A percentile compares a stretch with the other conserved stretches of the same genome.
Conservation (phyloP, 2,113 vertebrate species). For the Saimiri boliviensis region DNA sequence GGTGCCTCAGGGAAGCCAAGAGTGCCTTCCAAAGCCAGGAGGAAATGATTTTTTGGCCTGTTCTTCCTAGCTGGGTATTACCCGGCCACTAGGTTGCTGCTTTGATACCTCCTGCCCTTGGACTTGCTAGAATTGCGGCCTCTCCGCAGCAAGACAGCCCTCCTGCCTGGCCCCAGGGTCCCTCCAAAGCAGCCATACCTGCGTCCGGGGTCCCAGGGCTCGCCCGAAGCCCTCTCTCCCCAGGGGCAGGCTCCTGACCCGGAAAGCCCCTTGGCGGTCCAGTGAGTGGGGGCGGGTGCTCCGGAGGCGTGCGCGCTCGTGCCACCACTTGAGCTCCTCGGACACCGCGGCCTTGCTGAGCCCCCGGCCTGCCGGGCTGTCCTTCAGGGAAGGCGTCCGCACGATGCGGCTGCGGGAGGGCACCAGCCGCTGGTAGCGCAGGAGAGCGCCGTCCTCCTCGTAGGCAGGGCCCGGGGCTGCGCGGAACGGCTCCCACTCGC, state of each 20-base stretch:
- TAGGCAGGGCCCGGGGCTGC: conserved; percentile 59
- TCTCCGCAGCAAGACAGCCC: neutral
- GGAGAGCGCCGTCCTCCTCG: conserved; percentile 68
- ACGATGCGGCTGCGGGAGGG: conserved; percentile 85
- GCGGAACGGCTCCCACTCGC: conserved; percentile 63
- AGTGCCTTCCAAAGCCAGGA: neutral
- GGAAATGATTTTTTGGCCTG: neutral
- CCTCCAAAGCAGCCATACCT: conserved; percentile 39
- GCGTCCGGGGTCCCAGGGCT: conserved; percentile 33
- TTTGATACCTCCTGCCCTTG: accelerated
- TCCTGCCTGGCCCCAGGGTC: too few species aligned
- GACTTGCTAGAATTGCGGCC: neutral
- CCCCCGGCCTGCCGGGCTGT: conserved; percentile 81
- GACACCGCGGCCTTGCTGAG: conserved; percentile 87
- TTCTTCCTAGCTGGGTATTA: neutral
- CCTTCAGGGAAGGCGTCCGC: conserved; percentile 89
- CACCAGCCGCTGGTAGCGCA: conserved; percentile 80
- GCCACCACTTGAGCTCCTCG: conserved; percentile 92
- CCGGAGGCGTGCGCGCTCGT: conserved; percentile 86
- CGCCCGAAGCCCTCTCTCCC: conserved; percentile 74
- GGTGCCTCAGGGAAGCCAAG: neutral
- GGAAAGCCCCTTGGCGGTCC: conserved; percentile 86
- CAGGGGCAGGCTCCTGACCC: conserved; percentile 75
- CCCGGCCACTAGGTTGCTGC: neutral
- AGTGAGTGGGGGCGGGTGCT: conserved; percentile 78